phyloP scores from a whole-genome alignment of 2,888 invertebrate species.

The Tortricodes alternella region DNA sequence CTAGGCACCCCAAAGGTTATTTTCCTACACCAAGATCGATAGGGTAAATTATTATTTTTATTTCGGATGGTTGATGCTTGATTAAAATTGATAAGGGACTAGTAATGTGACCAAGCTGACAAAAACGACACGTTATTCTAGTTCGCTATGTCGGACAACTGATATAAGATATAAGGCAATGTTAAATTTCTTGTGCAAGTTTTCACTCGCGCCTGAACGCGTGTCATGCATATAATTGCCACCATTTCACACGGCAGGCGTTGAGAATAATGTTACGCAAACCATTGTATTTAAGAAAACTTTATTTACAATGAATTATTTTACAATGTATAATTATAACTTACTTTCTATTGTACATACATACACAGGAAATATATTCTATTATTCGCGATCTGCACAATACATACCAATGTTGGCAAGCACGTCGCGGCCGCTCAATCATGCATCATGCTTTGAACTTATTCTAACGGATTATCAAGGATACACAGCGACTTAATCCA shows the following conservation, averaged over 20 bases:
- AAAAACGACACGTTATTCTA: no score
- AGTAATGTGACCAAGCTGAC: no score
- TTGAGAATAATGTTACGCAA: conserved; percentile 61
- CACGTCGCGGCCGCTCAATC: conserved; percentile 32
- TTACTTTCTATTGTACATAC: conserved; percentile 62
- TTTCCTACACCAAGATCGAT: no score
- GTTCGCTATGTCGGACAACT: no score
- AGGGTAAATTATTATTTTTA: no score
- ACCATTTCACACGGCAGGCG: conserved; percentile 53
- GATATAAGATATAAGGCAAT: no score
- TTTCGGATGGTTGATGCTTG: no score
- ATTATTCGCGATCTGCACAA: conserved; percentile 35
- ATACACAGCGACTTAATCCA: conserved; percentile 43
- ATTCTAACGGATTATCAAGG: conserved; percentile 3
- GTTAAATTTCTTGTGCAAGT: background rate
- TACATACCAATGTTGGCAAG: conserved; percentile 45
- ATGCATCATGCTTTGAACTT: conserved; percentile 35
- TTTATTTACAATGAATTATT: conserved; percentile 81
- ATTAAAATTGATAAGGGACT: no score
- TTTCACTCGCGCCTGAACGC: background rate
- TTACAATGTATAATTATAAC: conserved; percentile 72
- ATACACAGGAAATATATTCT: conserved; percentile 49
- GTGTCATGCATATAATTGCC: conserved; percentile 40
- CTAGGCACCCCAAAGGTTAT: no score
- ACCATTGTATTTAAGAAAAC: conserved; percentile 66